phyloP scores from a whole-genome alignment of 2,888 invertebrate genomes.

The Drosophila anomalata region DNA sequence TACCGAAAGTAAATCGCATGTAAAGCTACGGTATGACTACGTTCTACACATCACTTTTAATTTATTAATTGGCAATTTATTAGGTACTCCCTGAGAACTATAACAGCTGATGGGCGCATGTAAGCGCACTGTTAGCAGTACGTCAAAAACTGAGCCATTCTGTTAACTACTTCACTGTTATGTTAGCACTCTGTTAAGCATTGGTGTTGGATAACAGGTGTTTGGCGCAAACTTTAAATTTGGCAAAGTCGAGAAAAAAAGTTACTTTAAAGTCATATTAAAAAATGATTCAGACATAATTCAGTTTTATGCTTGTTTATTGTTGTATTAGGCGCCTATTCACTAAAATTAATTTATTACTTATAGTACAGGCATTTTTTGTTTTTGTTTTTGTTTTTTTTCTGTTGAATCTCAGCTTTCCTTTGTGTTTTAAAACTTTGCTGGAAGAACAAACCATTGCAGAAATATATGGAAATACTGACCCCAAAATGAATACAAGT shows the following conservation, averaged over 20 bases:
- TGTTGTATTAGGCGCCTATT: constrained; percentile 66
- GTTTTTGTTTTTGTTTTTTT: background rate
- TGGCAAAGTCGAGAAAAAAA: background rate
- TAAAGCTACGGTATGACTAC: constrained; percentile 12
- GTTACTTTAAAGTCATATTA: background rate
- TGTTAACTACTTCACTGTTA: constrained; percentile 4
- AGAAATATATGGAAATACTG: constrained; percentile 58
- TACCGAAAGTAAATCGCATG: constrained; percentile 13
- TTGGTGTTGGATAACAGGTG: constrained; percentile 12
- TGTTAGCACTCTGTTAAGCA: background rate
- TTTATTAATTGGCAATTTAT: constrained; percentile 32
- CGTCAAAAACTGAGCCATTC: background rate
- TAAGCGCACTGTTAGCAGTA: constrained; percentile 2
- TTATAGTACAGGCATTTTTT: constrained; percentile 64
- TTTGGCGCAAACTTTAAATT: constrained; percentile 23
- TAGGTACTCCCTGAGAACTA: constrained; percentile 35
- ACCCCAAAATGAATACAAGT: constrained; percentile 36
- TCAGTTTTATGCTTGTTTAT: constrained; percentile 50
- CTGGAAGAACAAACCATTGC: constrained; percentile 75
- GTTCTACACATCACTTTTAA: constrained; percentile 36
- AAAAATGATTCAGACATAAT: constrained; percentile 1
- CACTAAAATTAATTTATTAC: constrained; percentile 62
- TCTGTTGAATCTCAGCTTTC: constrained; percentile 50
- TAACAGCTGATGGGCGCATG: constrained; percentile 31
- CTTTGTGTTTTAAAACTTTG: constrained; percentile 60